Base-by-base conservation (phyloP, 37 sponge, comb jelly and placozoan genomes). In the Tethya wilhelma region DNA sequence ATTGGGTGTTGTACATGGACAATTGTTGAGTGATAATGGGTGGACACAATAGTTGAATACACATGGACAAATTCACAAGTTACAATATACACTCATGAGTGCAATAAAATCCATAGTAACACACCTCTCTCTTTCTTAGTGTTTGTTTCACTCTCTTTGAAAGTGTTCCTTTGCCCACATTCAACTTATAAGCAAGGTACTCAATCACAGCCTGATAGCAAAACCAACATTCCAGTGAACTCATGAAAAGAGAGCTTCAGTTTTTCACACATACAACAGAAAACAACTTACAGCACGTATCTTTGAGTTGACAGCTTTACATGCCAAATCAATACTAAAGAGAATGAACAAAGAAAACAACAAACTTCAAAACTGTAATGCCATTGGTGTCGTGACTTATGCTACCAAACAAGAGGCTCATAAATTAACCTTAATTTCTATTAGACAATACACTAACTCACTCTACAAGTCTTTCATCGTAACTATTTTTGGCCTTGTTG, bases 51-150 rank as follows among this genome's bases (percentile, higher is more conserved):
- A n/a, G n/a, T n/a, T n/a, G n/a, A n/a, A 76, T 40, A 39, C 64
- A 59, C 65, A 67, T 37, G 68, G 30, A 78, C 46, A 44, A 34
- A 32, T n/a, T 65, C 17, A 46, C 14, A 64, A 7, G 39, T 31
- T 57, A 38, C 53, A 59, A 25, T n/a, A n/a, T n/a, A 44, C 46
- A 71, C 7, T 44, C 29, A 7, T 36, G 28, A 23, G 14, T 26
- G 28, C 14, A 60, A 8, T 60, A 12, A 12, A 60, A 60, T 60
- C 14, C 63, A 19, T 49, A 49, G 53, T 60, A 60, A 60, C 6
- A 38, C 68, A 92, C 93, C 72, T 92, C 93, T 73, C 70, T 84
- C 67, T 87, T 92, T 43, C 62, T 75, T 39, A 80, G 44, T 11
- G 63, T 32, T 74, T 80, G 77, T 29, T 77, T 78, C 17, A 87